Evolutionary conservation across 2,888 invertebrate species (phyloP), one percentile per base, ranked within the genome.

Genomic region (Mantis religiosa): DNA sequence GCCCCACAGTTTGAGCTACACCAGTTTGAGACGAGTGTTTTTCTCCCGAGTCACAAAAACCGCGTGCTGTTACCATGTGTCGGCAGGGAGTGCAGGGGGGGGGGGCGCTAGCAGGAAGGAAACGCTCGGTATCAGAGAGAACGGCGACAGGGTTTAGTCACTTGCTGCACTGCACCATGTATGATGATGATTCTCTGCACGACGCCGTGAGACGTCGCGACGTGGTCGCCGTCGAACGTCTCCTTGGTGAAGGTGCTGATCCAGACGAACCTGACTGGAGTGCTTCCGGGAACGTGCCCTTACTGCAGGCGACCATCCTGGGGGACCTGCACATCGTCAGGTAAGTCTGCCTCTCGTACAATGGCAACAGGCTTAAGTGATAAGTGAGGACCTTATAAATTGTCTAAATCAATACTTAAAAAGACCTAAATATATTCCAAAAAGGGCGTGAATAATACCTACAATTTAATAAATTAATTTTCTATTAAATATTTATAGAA

Each of bases 181-280:
- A 34, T n/a, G n/a, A 20, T 25, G 4, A 4, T n/a, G 27, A 28
- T 47, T n/a, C 28, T 8, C 71, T 88, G 28, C 91, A 92, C 88
- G 92, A 92, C 89, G 92, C 92, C 28, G 91, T 92, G 71, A 91
- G 92, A 54, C 90, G 91, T 41, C 92, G 92, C 54, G 92, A 92
- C 89, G 91, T 91, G 34, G 90, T 90, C 85, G 91, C 90, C 87
- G 91, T 92, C 88, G 91, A 91, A 88, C 90, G 90, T 85, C 91
- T 92, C 88, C 90, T 92, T 82, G 90, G 91, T 82, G 90, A 90
- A 86, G 92, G 92, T 47, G 91, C 91, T 4, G 87, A 92, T 90
- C 92, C 92, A 87, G 92, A 93, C 91, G 92, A 93, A 91, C 92
- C 92, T 89, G 92, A 93, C 91, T 92, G 92, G 92, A 92, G 92